Conservation (phyloP, 1,140 invertebrate species). For the Drosophila lini region DNA sequence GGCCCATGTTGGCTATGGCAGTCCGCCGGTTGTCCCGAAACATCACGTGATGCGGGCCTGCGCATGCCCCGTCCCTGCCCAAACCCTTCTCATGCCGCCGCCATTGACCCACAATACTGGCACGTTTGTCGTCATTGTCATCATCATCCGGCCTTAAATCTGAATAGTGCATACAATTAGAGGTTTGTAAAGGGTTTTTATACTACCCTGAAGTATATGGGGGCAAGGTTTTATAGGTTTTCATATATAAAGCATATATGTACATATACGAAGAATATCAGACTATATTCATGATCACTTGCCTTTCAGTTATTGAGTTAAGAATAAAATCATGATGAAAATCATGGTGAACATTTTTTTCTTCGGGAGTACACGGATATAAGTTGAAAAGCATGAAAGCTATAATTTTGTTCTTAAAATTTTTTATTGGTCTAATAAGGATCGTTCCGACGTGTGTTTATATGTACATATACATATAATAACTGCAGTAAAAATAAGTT, state of each 20-base stretch:
- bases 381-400: no score
- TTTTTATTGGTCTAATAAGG: no score
- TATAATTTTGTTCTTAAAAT: no score
- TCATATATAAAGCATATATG: neutral
- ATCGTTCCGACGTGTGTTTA: no score
- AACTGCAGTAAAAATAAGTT: no score
- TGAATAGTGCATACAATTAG: constrained; percentile 41
- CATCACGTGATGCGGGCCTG: constrained; percentile 70
- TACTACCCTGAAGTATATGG: constrained; percentile 12
- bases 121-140: neutral
- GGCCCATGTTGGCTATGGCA: constrained; percentile 53
- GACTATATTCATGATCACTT: neutral
- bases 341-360: no score
- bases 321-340: neutral
- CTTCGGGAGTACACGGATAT: no score
- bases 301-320: neutral
- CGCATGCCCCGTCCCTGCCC: constrained; percentile 51
- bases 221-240: neutral
- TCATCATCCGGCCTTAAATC: constrained; percentile 48
- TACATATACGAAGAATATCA: neutral
- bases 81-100: constrained; percentile 16
- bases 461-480: no score
- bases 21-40: constrained; percentile 41
- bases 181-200: constrained; percentile 2
- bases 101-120: constrained; percentile 63